Conservation (phyloP, 2,113 vertebrate species). For the Sigmodon hispidus region DNA sequence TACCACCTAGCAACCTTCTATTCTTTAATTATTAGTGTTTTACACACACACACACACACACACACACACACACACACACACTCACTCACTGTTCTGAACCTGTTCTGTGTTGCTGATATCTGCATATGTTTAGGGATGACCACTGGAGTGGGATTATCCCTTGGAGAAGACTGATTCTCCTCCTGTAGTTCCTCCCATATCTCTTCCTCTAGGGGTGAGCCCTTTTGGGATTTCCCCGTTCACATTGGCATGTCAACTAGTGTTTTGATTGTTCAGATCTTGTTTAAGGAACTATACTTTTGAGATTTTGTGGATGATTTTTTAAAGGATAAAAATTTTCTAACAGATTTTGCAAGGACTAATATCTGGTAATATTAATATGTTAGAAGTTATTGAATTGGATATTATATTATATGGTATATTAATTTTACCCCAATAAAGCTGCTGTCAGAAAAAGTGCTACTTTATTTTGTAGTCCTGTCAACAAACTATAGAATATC, state of each 20-base stretch:
- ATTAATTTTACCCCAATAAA: conserved; percentile 7
- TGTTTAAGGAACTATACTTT: neutral
- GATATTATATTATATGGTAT: neutral
- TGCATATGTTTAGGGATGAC: neutral
- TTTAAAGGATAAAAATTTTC: neutral
- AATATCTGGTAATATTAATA: neutral
- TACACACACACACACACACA: too few relatives aligned
- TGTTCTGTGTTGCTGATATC: neutral
- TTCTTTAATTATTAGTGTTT: too few relatives aligned
- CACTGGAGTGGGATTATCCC: neutral
- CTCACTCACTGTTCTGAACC: neutral
- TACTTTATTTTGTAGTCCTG: neutral
- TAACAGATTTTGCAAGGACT: neutral
- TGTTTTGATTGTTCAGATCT: neutral
- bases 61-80: too few relatives aligned
- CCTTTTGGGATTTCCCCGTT: neutral
- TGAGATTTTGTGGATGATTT: neutral
- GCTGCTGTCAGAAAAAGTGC: neutral
- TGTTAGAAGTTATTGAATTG: conserved; percentile 40
- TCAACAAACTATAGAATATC: neutral
- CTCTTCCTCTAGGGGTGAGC: neutral
- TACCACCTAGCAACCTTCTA: too few relatives aligned
- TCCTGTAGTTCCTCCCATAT: neutral
- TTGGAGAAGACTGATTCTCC: neutral
- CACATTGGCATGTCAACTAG: neutral